Evolutionary conservation across 2,888 invertebrate species (phyloP).

Genomic region (Dryobota labecula): DNA sequence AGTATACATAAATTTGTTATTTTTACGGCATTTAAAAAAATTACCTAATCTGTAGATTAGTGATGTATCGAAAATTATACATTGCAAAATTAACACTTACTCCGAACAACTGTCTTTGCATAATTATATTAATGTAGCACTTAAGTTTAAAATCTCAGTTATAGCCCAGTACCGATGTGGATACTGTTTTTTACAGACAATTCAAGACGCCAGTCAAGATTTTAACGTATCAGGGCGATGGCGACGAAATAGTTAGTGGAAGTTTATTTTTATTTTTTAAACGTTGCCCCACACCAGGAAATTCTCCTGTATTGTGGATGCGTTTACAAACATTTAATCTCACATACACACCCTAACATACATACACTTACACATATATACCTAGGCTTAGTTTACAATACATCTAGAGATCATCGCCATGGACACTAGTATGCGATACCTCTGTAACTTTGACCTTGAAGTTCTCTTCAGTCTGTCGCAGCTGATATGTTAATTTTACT

Average conservation of each 20-base stretch:
- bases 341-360: too few species aligned
- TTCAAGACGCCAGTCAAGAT: background rate
- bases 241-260: background rate
- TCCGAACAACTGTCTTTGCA: slow-evolving; percentile 27
- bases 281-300: too few species aligned
- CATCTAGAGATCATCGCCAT: background rate
- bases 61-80: background rate
- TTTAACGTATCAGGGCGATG: too few species aligned
- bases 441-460: slow-evolving; percentile 93
- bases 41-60: too few species aligned
- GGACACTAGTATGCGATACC: slow-evolving; percentile 75
- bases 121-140: slow-evolving; percentile 9
- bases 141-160: background rate
- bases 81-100: slow-evolving; percentile 13
- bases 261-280: too few species aligned
- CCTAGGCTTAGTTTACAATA: background rate
- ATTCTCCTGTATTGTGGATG: too few species aligned
- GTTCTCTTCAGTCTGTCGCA: slow-evolving; percentile 92
- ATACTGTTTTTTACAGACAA: background rate
- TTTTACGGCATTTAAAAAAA: background rate
- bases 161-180: background rate
- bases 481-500: slow-evolving; percentile 91
- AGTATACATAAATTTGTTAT: background rate
- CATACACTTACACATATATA: too few species aligned
- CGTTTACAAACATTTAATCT: too few species aligned